Evolutionary conservation across 1,140 invertebrate genomes (phyloP), one percentile per base, ranked within the genome.

Genomic region (Drosophila leontia): DNA sequence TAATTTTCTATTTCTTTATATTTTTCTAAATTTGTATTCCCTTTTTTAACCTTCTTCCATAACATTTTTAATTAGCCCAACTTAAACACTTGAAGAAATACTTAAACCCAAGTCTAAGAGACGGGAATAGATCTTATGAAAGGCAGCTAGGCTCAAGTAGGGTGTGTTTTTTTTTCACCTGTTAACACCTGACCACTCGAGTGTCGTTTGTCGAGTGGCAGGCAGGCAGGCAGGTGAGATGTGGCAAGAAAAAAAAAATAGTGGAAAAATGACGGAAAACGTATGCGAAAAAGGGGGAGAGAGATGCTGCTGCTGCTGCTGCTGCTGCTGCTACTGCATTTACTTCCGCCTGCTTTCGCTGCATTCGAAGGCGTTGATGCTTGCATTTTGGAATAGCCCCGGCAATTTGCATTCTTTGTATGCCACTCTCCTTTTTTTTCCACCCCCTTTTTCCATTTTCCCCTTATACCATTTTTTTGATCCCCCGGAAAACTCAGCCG

Each of bases 271-370:
- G 4, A 4, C 13, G 42, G 15, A 26, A 65, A 65, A 15, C 53
- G 19, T 39, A 39, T 42, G 34, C 23, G 23, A 23, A 48, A 35
- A 23, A 15, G 19, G 17, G 37, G 26, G 53, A 8, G 26, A 42
- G 50, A 53, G 47, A 29, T 48, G 47, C 7, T 23, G 19, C 41
- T 44, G 41, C 17, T 44, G 17, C 17, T 45, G 44, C 44, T 13
- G 26, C 32, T 35, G 55, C 37, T 34, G 32, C 53, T 55, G 65
- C 57, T 41, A 19, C 64, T 56, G 72, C 72, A 55, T 76, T 77
- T 78, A 78, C 75, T 78, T 78, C 63, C 75, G 75, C 75, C 75
- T 70, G 64, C 75, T 78, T 78, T 76, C 47, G 26, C 32, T 70
- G 44, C 58, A 71, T 77, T 64, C 42, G 74, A 19, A 77, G 63